Base-by-base conservation (phyloP, 2,888 invertebrate genomes). In the Rutpela maculata region DNA sequence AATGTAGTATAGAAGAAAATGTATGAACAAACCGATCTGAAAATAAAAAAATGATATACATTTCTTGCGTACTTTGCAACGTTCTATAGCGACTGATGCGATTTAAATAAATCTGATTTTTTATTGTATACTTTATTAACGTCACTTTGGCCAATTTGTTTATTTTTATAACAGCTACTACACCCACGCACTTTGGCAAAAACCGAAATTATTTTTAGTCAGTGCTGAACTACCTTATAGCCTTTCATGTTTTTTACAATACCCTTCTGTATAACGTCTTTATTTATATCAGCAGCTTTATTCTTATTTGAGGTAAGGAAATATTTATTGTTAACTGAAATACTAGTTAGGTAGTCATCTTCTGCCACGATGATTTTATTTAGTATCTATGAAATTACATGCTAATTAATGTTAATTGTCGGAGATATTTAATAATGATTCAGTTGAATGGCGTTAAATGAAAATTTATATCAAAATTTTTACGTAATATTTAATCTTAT, bases 121-220 rank as follows among this genome's bases (percentile, higher is more conserved):
- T n/a, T 50, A 50, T 50, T 15, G 43, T 15, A 63, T 38, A 17
- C 9, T 59, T 59, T 22, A 35, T 18, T 19, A 18, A 43, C 65
- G 65, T 65, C 65, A 60, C 6, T 35, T 65, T 69, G 1, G 10
- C 11, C 19, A 70, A 60, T 70, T 70, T 70, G 55, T 69, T 56
- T 69, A 56, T 50, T n/a, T 70, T 70, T 70, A 38, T 59, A 17
- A 59, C 18, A 70, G 31, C 15, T n/a, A n/a, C 56, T 35, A 15
- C 60, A n/a, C 70, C 70, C 26, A 70, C 70, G 65, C 59, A 73
- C 65, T 74, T 71, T 78, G 75, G 79, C 75, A 55, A 73, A 60
- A 62, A 63, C 62, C 68, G 35, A 9, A 56, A 31, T 62, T 80
- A 80, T 80, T 78, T 80, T 80, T 80, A 78, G 80, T 77, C 63